Percentiles rank a stretch among this genome's conserved stretches.
Conservation (phyloP, 2,888 invertebrate genomes). For the Brenthis hecate region DNA sequence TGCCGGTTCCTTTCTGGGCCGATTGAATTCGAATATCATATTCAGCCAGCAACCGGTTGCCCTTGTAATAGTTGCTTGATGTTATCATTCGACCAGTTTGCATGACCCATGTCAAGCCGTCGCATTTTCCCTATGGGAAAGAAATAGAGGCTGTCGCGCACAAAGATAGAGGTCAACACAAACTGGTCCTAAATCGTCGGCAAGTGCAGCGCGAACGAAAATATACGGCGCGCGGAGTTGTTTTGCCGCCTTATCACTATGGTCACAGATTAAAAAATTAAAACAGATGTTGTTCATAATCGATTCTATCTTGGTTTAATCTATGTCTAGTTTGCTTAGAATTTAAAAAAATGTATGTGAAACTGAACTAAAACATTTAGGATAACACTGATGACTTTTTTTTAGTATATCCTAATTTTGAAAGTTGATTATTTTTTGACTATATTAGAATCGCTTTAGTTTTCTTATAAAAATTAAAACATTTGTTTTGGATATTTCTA, state of each 20-base stretch:
- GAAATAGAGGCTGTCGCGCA: constrained; percentile 48
- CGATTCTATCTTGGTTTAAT: neutral
- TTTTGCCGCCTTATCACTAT: constrained; percentile 81
- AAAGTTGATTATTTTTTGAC: too few relatives aligned
- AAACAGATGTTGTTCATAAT: constrained; percentile 1
- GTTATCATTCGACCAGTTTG: constrained; percentile 71
- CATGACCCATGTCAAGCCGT: constrained; percentile 56
- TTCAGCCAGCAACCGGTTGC: constrained; percentile 79
- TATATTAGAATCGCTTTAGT: too few relatives aligned
- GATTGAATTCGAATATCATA: constrained; percentile 79
- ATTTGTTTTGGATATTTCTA: neutral
- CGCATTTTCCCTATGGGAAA: constrained; percentile 45
- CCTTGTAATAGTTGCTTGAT: constrained; percentile 82
- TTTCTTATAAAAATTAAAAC: too few relatives aligned
- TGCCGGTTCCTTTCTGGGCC: constrained; percentile 46
- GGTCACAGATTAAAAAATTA: constrained; percentile 55
- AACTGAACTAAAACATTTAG: too few relatives aligned
- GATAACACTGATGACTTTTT: neutral
- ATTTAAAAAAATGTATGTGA: too few relatives aligned
- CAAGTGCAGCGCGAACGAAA: constrained; percentile 82
- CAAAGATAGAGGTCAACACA: constrained; percentile 60
- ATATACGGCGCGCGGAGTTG: constrained; percentile 80
- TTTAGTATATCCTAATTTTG: too few relatives aligned
- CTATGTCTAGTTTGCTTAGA: neutral
- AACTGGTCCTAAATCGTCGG: constrained; percentile 69